Base-by-base conservation (phyloP, 2,888 invertebrate species). In the Dascillus cervinus region DNA sequence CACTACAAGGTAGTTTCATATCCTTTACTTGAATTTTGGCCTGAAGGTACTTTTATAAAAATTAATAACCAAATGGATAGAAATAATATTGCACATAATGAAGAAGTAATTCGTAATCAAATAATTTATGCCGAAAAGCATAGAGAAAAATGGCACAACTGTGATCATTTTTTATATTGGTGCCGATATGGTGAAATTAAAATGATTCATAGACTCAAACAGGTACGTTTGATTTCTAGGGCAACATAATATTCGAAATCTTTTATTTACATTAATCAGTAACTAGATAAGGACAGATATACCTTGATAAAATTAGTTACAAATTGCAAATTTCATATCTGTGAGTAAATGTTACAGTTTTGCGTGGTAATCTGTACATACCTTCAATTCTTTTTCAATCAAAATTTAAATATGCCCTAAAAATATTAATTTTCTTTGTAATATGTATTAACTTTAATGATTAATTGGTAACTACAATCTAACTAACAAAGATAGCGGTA, bases 1-100 rank as follows among this genome's bases (percentile, higher is more conserved):
- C 49, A 48, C 27, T 43, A 73, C 62, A 75, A 77, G 58, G 71
- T 78, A 46, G 64, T 72, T 44, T 72, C 69, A 62, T 72, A 73
- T 47, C 71, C 73, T 41, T 62, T 82, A 55, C 65, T 72, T 56
- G 73, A 77, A 43, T 78, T 81, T 57, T 82, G 82, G 82, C 74
- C 73, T 49, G 70, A 73, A 49, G 77, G 74, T 50, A 77, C 77
- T 49, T 72, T 73, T 51, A 71, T 82, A 55, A 70, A 80, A 47
- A 82, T 82, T 55, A 80, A 80, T 63, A 82, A 82, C 55, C 77
- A 79, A 52, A 74, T 74, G 47, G 82, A 82, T 62, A 79, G 79
- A 54, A 76, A 75, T 53, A 77, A 79, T 58, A 67, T 71, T 27
- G 73, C 79, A 20, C 77, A 81, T 62, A 69, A 58, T 45, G 79